Evolutionary conservation across 2,797 vertebrate genomes (phyloP), one percentile per base, ranked within the genome.

Genomic region (Cossypha polioptera): DNA sequence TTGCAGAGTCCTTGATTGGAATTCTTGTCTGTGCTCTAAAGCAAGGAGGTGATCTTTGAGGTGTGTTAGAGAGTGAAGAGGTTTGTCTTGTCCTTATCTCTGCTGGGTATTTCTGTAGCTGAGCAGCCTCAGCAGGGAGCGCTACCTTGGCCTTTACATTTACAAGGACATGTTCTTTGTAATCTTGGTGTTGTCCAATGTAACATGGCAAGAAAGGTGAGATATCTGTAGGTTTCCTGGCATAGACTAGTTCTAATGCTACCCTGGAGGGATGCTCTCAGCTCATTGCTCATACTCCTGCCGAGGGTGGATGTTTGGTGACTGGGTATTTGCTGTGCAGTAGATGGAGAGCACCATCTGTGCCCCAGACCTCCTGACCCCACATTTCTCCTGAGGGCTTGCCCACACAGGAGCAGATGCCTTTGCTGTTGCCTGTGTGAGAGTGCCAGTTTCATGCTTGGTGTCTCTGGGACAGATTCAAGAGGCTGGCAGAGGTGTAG

Each of bases 401-500:
- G 31, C 29, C 35, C 4, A 2, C 35, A 13, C 10, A 14, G 38
- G 48, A 66, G 16, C 28, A n/a, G 59, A 31, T 82, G 67, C 55
- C 63, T 73, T 79, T 80, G 43, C 42, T 68, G 25, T 45, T 86
- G 33, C 33, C 1, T 54, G 40, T 69, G 42, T 35, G 53, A 51
- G 28, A 61, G 29, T 78, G n/a, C 43, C 38, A 13, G 16, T 68
- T 31, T 65, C 28, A 6, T 2, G 7, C 0, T 0, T 35, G 47
- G 11, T 53, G 50, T 78, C n/a, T 43, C 35, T 48, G 36, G 57
- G 50, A 50, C 48, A 57, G 57, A 29, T 51, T 94, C 31, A n/a
- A 7, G 59, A 63, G 62, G 47, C 62, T 67, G 48, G 48, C 26
- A 71, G 80, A 78, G 40, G 18, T 50, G 26, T 3, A 20, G 53